Conservation (phyloP, 1,140 invertebrate genomes). For the Tyrophagus putrescentiae region DNA sequence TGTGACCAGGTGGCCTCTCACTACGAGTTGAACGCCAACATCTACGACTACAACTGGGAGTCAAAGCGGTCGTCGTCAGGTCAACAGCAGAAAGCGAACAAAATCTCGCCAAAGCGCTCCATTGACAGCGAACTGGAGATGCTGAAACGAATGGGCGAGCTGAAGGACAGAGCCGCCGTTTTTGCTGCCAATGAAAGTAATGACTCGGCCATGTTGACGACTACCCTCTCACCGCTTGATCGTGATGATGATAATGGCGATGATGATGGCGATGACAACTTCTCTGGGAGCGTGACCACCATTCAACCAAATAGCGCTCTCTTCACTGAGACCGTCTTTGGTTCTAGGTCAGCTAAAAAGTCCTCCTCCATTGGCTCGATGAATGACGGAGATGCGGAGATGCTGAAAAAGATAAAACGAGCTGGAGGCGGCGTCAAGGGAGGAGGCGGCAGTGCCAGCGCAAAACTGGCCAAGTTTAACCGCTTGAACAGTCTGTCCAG, state of each 20-base stretch:
- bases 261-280: background rate
- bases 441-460: too few species aligned
- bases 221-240: background rate
- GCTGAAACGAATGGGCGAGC: background rate
- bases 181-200: background rate
- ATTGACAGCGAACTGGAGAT: background rate
- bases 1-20: conserved; percentile 43
- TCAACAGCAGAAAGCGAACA: background rate
- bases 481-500: too few species aligned
- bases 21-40: conserved; percentile 39
- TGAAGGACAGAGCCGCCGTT: background rate
- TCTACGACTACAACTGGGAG: conserved; percentile 27
- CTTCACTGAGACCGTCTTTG: conserved; percentile 5
- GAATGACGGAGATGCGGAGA: background rate
- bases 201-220: background rate
- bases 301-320: background rate
- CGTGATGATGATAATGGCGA: background rate
- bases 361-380: background rate
- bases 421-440: background rate
- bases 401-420: background rate
- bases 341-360: background rate
- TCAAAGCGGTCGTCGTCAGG: background rate
- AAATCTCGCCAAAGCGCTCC: background rate
- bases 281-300: background rate
- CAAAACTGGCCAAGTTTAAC: conserved; percentile 1